Base-by-base conservation (phyloP, 2,797 vertebrate species). In the Ciconia nigra region DNA sequence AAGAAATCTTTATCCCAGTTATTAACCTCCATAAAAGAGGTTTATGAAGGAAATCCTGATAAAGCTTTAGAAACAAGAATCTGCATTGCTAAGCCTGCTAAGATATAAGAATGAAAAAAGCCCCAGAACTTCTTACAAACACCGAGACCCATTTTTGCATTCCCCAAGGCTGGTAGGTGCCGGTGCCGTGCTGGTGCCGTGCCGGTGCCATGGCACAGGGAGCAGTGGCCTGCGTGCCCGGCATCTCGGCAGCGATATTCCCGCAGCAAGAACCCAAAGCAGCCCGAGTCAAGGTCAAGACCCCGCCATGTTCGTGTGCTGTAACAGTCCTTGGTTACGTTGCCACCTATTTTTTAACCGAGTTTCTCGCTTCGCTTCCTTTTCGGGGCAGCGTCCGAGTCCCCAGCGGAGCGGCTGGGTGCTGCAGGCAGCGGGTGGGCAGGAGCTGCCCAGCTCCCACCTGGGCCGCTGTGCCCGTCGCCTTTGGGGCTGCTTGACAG, bases 21-120 rank as follows among this genome's bases (percentile, higher is more conserved):
- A 66, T 84, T 47, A 87, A 76, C 74, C 80, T 77, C 77, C 21
- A 39, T 13, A n/a, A 62, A 90, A 94, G 93, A 80, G 84, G 28
- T 78, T 96, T 93, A 67, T 37, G 78, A 18, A 52, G 61, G 70
- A 92, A 96, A 96, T 89, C 95, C 82, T 5, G 4, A 37, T 82
- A 54, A 83, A 57, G 88, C 66, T 89, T 76, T 62, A 13, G 37
- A 29, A 90, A 31, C 33, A 66, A 52, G 62, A 41, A 84, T 83
- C 83, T 61, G 47, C 74, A 51, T 70, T 49, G 63, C 78, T 73
- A 26, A 93, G 44, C 51, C 78, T 80, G 54, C 88, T 61, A 22
- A 86, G 42, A 62, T 26, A 25, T 0, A 2, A 13, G 42, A 47
- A 67, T 3, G 20, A 31, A 2, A 61, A 79, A 86, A 76, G 28